Evolutionary conservation across 2,113 vertebrate species (phyloP).

Genomic region (Tachysurus fulvidraco): DNA sequence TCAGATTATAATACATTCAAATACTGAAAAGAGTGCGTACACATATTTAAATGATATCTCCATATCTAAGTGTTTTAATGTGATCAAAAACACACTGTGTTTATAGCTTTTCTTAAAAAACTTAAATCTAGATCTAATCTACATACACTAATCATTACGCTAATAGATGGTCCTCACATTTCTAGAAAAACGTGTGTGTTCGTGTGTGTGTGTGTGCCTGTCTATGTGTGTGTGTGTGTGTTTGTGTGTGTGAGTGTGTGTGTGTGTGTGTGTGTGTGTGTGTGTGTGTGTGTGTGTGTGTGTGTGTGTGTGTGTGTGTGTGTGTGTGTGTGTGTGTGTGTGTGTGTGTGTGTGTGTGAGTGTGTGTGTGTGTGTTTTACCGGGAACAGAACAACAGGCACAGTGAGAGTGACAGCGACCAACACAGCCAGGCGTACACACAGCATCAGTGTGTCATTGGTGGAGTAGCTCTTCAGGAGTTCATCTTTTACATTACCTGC

Average conservation of each 20-base stretch:
- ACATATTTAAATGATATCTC: neutral
- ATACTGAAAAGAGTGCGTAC: neutral
- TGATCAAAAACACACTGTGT: neutral
- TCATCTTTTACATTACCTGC: constrained; percentile 75
- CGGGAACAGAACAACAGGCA: constrained; percentile 84
- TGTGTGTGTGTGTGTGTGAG: neutral
- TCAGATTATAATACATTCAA: neutral
- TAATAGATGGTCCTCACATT: neutral
- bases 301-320: neutral
- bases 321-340: neutral
- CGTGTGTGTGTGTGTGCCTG: neutral
- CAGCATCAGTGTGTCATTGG: constrained; percentile 76
- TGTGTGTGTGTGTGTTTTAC: constrained; percentile 59
- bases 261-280: neutral
- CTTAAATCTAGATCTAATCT: neutral
- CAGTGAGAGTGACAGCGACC: constrained; percentile 81
- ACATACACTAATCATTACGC: neutral
- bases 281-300: neutral
- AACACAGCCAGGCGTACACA: constrained; percentile 81
- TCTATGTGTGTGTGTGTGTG: neutral
- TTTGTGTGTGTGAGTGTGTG: constrained; percentile 15
- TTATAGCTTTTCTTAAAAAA: neutral
- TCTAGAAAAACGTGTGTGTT: neutral
- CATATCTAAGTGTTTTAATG: neutral
- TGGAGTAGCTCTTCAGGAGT: constrained; percentile 79